A percentile compares a stretch with the other conserved stretches of the same genome.
These are phyloP conservation scores for Phymorhynchus buccinoides DNA, from an alignment of 1,140 invertebrate genomes.

Conservation along the genomic window DNA sequence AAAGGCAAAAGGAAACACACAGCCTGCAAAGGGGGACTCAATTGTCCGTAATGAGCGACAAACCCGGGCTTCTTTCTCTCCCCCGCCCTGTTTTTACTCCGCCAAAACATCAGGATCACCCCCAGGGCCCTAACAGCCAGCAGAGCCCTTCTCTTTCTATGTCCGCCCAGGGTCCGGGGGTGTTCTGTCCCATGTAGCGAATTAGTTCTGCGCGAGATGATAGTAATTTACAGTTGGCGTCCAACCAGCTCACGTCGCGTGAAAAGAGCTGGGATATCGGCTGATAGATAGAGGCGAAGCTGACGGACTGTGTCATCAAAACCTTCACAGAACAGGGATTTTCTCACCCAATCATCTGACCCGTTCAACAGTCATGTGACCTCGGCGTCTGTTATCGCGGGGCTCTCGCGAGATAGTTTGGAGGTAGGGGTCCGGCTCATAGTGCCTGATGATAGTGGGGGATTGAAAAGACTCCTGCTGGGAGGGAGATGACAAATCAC, in stretches of 20 bases:
- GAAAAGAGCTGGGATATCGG: constrained; percentile 21
- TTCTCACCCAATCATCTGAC: constrained; percentile 9
- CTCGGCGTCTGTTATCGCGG: constrained; percentile 29
- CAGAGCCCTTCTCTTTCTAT: background rate
- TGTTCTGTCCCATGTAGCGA: constrained; percentile 26
- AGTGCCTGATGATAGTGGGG: background rate
- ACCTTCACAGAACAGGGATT: background rate
- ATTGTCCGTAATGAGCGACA: constrained; percentile 29
- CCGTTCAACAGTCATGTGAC: constrained; percentile 18
- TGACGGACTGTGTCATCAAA: constrained; percentile 25
- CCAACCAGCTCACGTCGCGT: background rate
- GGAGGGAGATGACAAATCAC: background rate
- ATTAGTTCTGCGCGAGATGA: constrained; percentile 32
- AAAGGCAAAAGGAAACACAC: background rate
- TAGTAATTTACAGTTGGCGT: constrained; percentile 21
- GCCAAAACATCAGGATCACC: constrained; percentile 19
- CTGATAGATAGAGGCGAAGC: constrained; percentile 25
- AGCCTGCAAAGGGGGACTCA: constrained; percentile 3
- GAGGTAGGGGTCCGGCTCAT: background rate
- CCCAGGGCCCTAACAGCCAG: background rate
- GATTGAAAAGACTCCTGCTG: background rate
- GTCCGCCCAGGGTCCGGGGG: background rate
- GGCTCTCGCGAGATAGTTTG: background rate
- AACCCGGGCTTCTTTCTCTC: constrained; percentile 5
- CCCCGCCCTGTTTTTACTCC: constrained; percentile 3